phyloP scores from a whole-genome alignment of 2,797 vertebrate genomes.

The Calcarius lapponicus region DNA sequence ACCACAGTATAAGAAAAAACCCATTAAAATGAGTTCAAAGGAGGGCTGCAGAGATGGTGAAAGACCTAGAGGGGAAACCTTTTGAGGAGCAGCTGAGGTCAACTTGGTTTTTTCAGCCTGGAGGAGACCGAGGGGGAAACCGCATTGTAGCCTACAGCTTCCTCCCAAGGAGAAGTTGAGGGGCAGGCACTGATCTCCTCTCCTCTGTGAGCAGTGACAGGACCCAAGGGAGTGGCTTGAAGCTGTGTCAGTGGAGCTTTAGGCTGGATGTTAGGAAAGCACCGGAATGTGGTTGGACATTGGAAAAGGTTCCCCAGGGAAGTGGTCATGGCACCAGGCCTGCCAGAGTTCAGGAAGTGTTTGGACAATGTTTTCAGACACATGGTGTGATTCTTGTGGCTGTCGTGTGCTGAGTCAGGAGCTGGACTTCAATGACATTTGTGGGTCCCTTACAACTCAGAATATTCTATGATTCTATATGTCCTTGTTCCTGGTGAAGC shows the following conservation, averaged over 20 bases:
- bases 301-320: not conserved
- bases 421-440: not conserved
- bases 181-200: not conserved
- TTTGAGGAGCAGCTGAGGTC: fast-evolving
- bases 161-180: not conserved
- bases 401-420: fast-evolving
- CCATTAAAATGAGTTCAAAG: not conserved
- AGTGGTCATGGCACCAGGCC: not conserved
- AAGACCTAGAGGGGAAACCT: not conserved
- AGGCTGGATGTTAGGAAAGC: not conserved
- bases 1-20: not conserved
- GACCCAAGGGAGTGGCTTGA: not conserved
- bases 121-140: not conserved
- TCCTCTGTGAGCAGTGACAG: not conserved
- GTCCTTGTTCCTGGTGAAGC: not conserved
- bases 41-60: not conserved
- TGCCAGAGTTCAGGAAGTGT: not conserved
- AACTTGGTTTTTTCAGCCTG: not conserved
- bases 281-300: not conserved
- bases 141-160: not conserved
- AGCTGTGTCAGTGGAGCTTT: not conserved
- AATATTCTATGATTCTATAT: not conserved
- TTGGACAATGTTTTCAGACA: not conserved
- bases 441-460: not conserved
- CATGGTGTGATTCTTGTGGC: not conserved